These are phyloP conservation scores for Lethocerus indicus DNA, from an alignment of 1,140 invertebrate species.

Conservation along the genomic window DNA sequence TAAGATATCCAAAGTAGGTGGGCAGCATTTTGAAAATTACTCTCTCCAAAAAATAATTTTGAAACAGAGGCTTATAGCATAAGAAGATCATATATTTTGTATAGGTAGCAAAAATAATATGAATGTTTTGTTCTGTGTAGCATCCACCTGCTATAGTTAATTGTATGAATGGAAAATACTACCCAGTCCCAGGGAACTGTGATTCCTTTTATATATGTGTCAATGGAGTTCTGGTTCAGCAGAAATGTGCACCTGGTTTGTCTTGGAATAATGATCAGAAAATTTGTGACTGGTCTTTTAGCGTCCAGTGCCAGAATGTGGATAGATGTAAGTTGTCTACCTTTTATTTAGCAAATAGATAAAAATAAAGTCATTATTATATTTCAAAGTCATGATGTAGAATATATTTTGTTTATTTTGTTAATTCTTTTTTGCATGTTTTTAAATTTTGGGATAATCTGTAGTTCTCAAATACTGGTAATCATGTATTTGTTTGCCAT, in stretches of 20 bases:
- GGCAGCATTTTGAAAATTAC: too few species aligned
- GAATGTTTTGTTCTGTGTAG: too few species aligned
- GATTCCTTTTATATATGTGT: conserved; percentile 50
- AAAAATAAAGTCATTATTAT: background rate
- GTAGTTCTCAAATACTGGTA: too few species aligned
- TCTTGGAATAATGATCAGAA: conserved; percentile 41
- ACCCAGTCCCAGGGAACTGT: conserved; percentile 36
- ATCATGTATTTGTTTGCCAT: too few species aligned
- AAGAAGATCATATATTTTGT: too few species aligned
- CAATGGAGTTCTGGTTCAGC: conserved; percentile 40
- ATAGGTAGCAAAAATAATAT: too few species aligned
- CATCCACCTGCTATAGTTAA: too few species aligned
- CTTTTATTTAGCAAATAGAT: background rate
- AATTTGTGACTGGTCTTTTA: conserved; percentile 50
- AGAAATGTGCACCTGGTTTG: conserved; percentile 48
- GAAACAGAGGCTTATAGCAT: too few species aligned
- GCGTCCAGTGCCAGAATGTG: conserved; percentile 23
- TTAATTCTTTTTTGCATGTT: background rate
- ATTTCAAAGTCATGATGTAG: background rate
- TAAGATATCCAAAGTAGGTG: too few species aligned
- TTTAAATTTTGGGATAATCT: too few species aligned
- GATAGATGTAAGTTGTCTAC: conserved; percentile 10
- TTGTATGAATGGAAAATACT: conserved; percentile 33
- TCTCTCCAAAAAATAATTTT: too few species aligned
- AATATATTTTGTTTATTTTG: background rate